Evolutionary conservation across 1,140 invertebrate species (phyloP), one percentile per base, ranked within the genome.

Genomic region (Zeugodacus cucurbitae): DNA sequence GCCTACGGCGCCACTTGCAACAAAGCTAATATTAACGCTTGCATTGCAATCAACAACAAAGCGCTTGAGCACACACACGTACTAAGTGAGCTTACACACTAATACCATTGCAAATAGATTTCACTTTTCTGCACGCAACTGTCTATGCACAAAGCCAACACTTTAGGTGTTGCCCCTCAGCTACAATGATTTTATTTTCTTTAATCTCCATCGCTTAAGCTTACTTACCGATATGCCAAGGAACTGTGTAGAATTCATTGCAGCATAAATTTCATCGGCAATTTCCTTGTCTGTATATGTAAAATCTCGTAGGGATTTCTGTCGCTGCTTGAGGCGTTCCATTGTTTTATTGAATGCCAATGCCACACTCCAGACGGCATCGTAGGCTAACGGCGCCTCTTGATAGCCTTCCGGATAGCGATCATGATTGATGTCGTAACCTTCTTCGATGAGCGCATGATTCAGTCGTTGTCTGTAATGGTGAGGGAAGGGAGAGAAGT

Each of bases 311-410:
- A 99, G 94, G 87, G 96, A 97, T 88, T 95, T 93, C 6, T 97
- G 97, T 85, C 96, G 95, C 90, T 96, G 96, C 88, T 95, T 95
- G 34, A 99, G 94, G 86, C 96, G 96, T 89, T 97, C 96, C 96
- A 98, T 98, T 6, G 98, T 98, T 93, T 98, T 98, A 94, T 99
- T 99, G 89, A 99, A 97, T 22, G 99, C 99, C 91, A 99, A 94
- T 59, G 98, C 98, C 29, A 99, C 96, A 32, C 98, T 98, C 99
- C 99, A 99, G 62, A 99, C 97, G 44, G 99, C 99, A 94, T 99
- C 99, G 92, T 99, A 99, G 22, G 99, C 99, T 54, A 99, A 94
- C 0, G 99, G 99, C 1, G 99, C 98, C 94, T 99, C 99, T 92
- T 99, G 98, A 94, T 99, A 99, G 2, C 99, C 99, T 93, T 98